A percentile compares a stretch with the other conserved stretches of the same genome.
These are phyloP conservation scores for Agrochola circellaris DNA, from an alignment of 2,888 invertebrate genomes.

Conservation along the genomic window DNA sequence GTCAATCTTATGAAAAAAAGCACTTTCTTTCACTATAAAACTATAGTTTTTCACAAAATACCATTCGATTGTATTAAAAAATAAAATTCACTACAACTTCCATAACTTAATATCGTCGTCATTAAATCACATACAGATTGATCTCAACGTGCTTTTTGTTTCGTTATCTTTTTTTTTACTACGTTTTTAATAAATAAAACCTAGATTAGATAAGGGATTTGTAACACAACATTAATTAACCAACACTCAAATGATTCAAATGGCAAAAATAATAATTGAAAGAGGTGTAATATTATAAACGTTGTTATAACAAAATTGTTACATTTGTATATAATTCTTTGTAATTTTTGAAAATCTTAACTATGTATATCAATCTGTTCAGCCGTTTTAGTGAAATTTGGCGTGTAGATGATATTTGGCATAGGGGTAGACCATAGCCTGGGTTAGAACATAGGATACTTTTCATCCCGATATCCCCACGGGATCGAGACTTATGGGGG, in stretches of 20 bases:
- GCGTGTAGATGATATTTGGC: too few relatives aligned
- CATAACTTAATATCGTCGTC: not conserved
- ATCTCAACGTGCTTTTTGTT: slow-evolving; percentile 6
- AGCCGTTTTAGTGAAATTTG: too few relatives aligned
- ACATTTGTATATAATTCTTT: too few relatives aligned
- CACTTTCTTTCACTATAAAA: not conserved
- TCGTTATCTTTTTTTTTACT: slow-evolving; percentile 6
- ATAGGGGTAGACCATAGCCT: too few relatives aligned
- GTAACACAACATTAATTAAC: slow-evolving; percentile 8
- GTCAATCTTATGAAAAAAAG: not conserved
- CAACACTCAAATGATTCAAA: not conserved
- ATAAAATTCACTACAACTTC: not conserved
- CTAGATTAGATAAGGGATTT: slow-evolving; percentile 38
- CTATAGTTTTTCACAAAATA: not conserved
- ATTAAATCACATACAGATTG: slow-evolving; percentile 4
- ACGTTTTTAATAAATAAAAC: slow-evolving; percentile 42
- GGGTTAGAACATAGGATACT: too few relatives aligned
- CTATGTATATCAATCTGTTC: too few relatives aligned
- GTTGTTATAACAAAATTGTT: too few relatives aligned
- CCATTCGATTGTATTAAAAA: not conserved
- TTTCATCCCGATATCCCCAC: too few relatives aligned
- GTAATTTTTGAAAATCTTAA: too few relatives aligned
- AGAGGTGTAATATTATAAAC: too few relatives aligned
- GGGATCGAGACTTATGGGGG: too few relatives aligned
- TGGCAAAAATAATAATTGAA: too few relatives aligned